Conservation (phyloP, 2,888 invertebrate genomes). For the Pilophorus perplexus region DNA sequence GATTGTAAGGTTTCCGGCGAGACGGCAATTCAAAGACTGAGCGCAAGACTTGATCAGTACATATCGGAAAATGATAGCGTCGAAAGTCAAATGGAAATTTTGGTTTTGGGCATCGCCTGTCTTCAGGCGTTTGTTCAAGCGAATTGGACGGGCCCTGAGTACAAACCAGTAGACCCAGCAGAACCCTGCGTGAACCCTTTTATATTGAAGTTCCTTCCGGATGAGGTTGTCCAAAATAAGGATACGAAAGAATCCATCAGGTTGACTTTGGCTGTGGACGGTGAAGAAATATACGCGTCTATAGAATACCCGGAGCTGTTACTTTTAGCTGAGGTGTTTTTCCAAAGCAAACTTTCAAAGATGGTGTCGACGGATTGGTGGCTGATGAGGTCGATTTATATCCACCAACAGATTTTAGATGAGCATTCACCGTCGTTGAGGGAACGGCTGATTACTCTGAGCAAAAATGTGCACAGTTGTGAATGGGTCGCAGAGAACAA, state of each 20-base stretch:
- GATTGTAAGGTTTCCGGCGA: conserved; percentile 1
- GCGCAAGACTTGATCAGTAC: conserved; percentile 26
- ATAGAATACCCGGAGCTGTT: conserved; percentile 59
- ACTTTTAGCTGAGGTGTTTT: conserved; percentile 51
- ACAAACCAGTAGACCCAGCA: conserved; percentile 14
- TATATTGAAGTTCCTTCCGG: conserved; percentile 50
- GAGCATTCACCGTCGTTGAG: conserved; percentile 70
- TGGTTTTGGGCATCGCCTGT: conserved; percentile 63
- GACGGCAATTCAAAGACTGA: conserved; percentile 22
- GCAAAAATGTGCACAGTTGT: conserved; percentile 53
- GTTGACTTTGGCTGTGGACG: conserved; percentile 58
- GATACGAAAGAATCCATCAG: conserved; percentile 50
- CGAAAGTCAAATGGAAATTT: conserved; percentile 52
- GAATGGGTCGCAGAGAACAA: conserved; percentile 52
- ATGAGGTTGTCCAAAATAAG: conserved; percentile 51
- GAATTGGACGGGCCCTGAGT: conserved; percentile 75
- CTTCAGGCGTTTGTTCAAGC: conserved; percentile 71
- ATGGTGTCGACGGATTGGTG: conserved; percentile 59
- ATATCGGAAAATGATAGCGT: conserved; percentile 21
- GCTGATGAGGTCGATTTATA: conserved; percentile 67
- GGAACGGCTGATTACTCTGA: conserved; percentile 58
- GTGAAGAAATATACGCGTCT: conserved; percentile 67
- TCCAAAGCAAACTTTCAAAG: conserved; percentile 49
- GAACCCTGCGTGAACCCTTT: conserved; percentile 35
- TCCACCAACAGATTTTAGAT: conserved; percentile 75